phyloP scores from a whole-genome alignment of 2,113 vertebrate genomes.

The Candoia aspera region DNA sequence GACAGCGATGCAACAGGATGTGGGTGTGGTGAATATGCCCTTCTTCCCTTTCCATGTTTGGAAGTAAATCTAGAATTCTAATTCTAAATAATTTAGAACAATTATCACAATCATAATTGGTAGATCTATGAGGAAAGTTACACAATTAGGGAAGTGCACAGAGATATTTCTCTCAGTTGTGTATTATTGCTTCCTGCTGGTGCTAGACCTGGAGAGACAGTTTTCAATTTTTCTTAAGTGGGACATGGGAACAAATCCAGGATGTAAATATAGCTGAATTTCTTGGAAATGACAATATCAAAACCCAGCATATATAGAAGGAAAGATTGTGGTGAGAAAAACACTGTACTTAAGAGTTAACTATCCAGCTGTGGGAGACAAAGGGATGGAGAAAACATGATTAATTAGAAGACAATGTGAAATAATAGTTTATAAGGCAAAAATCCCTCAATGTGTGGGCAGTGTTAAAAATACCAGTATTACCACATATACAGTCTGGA shows the following conservation, averaged over 20 bases:
- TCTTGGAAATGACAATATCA: conserved; percentile 12
- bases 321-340: background rate
- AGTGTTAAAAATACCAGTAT: background rate
- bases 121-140: background rate
- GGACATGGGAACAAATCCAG: background rate
- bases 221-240: background rate
- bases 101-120: background rate
- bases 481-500: background rate
- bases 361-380: background rate
- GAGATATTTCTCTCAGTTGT: background rate
- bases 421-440: conserved; percentile 12
- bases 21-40: background rate
- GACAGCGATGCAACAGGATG: background rate
- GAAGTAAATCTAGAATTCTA: background rate
- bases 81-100: background rate
- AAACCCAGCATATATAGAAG: background rate
- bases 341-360: background rate
- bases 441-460: conserved; percentile 6
- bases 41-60: background rate
- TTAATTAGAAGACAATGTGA: conserved; percentile 26
- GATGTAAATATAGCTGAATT: conserved; percentile 18
- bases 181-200: background rate
- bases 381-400: background rate
- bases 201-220: background rate
- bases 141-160: background rate